phyloP scores from a whole-genome alignment of 2,888 invertebrate genomes.

The Tortrix viridana region DNA sequence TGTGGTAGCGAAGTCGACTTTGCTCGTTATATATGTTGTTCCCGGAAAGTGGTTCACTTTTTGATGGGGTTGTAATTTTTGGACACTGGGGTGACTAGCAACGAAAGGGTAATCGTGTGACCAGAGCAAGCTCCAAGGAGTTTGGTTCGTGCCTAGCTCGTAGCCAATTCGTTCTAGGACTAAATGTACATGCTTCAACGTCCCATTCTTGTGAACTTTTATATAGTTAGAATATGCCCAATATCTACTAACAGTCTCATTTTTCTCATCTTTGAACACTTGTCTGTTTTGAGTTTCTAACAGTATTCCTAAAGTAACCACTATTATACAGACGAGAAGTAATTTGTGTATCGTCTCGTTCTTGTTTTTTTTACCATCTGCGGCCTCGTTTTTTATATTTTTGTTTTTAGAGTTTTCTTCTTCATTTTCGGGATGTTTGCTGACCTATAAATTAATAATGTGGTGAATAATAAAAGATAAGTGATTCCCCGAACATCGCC shows the following conservation, averaged over 20 bases:
- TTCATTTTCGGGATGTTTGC: slow-evolving; percentile 38
- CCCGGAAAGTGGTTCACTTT: slow-evolving; percentile 97
- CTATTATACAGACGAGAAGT: slow-evolving; percentile 65
- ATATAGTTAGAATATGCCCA: slow-evolving; percentile 84
- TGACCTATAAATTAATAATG: slow-evolving; percentile 31
- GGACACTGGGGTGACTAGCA: slow-evolving; percentile 76
- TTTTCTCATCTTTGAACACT: slow-evolving; percentile 43
- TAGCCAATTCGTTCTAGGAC: slow-evolving; percentile 92
- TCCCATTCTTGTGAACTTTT: slow-evolving; percentile 85
- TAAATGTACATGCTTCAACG: slow-evolving; percentile 91
- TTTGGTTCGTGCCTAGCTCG: slow-evolving; percentile 77
- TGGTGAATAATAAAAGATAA: slow-evolving; percentile 6
- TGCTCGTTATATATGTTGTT: slow-evolving; percentile 96
- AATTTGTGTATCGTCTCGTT: slow-evolving; percentile 56
- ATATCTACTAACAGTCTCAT: slow-evolving; percentile 61
- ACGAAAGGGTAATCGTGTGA: slow-evolving; percentile 96
- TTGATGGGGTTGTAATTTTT: slow-evolving; percentile 88
- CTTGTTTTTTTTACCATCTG: slow-evolving; percentile 27
- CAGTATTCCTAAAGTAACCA: slow-evolving; percentile 63
- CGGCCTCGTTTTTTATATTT: slow-evolving; percentile 34
- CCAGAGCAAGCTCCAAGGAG: slow-evolving; percentile 95
- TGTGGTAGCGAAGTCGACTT: slow-evolving; percentile 93
- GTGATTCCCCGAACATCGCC: slow-evolving; percentile 8
- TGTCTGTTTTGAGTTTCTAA: slow-evolving; percentile 62
- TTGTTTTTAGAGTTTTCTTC: slow-evolving; percentile 43